Evolutionary conservation across 1,140 invertebrate species (phyloP).

Genomic region (Drosophila melanica): DNA sequence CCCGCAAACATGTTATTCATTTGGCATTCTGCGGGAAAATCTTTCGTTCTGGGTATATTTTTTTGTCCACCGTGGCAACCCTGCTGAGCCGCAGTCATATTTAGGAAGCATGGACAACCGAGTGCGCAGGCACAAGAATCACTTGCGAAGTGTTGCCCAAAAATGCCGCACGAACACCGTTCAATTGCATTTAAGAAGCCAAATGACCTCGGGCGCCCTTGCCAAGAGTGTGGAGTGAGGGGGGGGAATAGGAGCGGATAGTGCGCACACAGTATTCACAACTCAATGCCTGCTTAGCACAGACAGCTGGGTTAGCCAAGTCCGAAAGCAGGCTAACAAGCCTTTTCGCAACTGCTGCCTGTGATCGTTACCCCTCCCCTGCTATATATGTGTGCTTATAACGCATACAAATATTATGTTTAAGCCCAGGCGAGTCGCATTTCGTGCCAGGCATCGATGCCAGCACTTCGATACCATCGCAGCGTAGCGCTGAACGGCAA

Average conservation of each 20-base stretch:
- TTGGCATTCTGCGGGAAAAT: neutral
- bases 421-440: constrained; percentile 49
- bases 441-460: constrained; percentile 73
- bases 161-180: constrained; percentile 75
- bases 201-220: constrained; percentile 70
- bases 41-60: neutral
- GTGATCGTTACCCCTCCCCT: constrained; percentile 4
- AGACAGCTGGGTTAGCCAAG: constrained; percentile 12
- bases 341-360: constrained; percentile 74
- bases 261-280: constrained; percentile 51
- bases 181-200: constrained; percentile 79
- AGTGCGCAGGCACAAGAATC: constrained; percentile 48
- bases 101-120: constrained; percentile 32
- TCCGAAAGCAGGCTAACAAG: constrained; percentile 53
- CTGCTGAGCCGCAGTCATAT: constrained; percentile 21
- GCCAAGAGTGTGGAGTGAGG: neutral
- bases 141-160: constrained; percentile 74
- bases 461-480: constrained; percentile 59
- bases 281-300: constrained; percentile 72
- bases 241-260: neutral
- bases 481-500: constrained; percentile 38
- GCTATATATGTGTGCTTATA: constrained; percentile 33
- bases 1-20: neutral
- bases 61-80: constrained; percentile 24
- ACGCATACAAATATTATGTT: constrained; percentile 79